Base-by-base conservation (phyloP, 1,140 invertebrate genomes). In the Aphelenchoides fujianensis region DNA sequence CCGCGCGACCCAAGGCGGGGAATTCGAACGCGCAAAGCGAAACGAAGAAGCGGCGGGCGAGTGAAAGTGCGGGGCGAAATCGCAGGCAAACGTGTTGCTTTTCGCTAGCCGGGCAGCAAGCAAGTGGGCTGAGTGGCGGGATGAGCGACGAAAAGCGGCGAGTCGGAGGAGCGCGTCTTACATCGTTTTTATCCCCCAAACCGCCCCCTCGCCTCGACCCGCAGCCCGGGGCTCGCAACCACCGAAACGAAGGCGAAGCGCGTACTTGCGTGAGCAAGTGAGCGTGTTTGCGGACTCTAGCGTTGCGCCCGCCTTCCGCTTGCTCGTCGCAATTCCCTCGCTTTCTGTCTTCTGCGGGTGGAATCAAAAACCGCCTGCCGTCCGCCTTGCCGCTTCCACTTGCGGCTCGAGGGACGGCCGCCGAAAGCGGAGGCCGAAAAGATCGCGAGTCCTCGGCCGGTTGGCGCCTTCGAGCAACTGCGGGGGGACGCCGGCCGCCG, bases 31-130 rank as follows among this genome's bases (percentile, higher is more conserved):
- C 41, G 41, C 12, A 48, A 48, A 48, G 23, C 41, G 41, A 48
- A n/a, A n/a, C n/a, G n/a, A n/a, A n/a, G n/a, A n/a, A n/a, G n/a
- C n/a, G n/a, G n/a, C n/a, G n/a, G n/a, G n/a, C n/a, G n/a, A n/a
- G n/a, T n/a, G n/a, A n/a, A n/a, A n/a, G n/a, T n/a, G n/a, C n/a
- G n/a, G n/a, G 12, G 41, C 41, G 23, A 48, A 48, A 48, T 48
- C 41, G 41, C 41, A 48, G 41, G 41, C 41, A 48, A 48, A 48
- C 41, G 41, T 48, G 41, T 48, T 48, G n/a, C n/a, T n/a, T n/a
- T n/a, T n/a, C n/a, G n/a, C n/a, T n/a, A n/a, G n/a, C n/a, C n/a
- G n/a, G n/a, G n/a, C n/a, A n/a, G n/a, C n/a, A n/a, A 48, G 41
- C 41, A 48, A 48, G 41, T 48, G 41, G 23, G 41, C 41, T 12